Base-by-base conservation (phyloP, 2,888 invertebrate genomes). In the Andrena marginata region DNA sequence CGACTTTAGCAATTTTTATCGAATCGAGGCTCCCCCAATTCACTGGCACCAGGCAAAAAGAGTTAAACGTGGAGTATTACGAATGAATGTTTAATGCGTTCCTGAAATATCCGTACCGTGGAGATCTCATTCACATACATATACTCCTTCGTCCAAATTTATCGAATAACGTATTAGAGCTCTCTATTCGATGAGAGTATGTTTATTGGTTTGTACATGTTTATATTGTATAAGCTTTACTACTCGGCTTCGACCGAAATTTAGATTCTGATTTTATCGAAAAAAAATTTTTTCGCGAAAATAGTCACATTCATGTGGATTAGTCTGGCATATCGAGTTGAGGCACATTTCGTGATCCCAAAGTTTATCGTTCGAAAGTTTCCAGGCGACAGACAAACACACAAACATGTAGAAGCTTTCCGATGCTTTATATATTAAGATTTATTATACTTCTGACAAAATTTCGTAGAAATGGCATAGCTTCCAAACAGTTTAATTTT, bases 1-100 rank as follows among this genome's bases (percentile, higher is more conserved):
- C 33, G 72, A 72, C 63, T 54, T 63, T 54, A 62, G 16, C 49
- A 6, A 64, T 64, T 73, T 73, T 64, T 54, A 64, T 73, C 42
- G 35, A 64, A 73, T 54, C 63, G 1, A 13, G 35, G 35, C 5
- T 59, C 0, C 3, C 8, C 59, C 20, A 54, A 20, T 42, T 42
- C 29, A 48, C 20, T 48, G 13, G 2, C n/a, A 16, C 10, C 42
- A 10, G 67, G 54, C 20, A 8, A 29, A 31, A 42, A 31, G 48
- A 67, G 31, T 60, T 42, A 33, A 48, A 59, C 42, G 67, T 2
- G 23, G 20, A 51, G 42, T 20, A 20, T 63, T 63, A 63, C 26
- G 63, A 6, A 23, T 51, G 51, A 72, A 72, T 72, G 33, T 35
- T 54, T 54, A 54, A 72, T 20, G 4, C 7, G 13, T 35, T 26